These are phyloP conservation scores for Sciurus vulgaris DNA, from an alignment of 2,797 vertebrate genomes.

Conservation along the genomic window DNA sequence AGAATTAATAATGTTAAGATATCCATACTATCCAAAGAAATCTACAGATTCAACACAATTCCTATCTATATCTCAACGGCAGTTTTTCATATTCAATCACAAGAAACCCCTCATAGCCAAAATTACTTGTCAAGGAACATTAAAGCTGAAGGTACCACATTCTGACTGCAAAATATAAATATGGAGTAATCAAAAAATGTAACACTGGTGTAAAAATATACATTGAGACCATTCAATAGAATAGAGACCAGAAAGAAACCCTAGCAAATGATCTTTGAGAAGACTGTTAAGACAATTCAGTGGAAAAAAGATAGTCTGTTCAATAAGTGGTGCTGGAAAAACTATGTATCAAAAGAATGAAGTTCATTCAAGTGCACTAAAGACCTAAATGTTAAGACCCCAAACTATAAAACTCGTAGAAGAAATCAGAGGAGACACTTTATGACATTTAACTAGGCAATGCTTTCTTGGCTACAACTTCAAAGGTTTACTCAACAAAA, in stretches of 20 bases:
- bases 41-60: conserved; percentile 27
- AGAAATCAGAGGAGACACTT: conserved; percentile 5
- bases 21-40: background rate
- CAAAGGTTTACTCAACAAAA: conserved; percentile 17
- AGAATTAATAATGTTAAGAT: conserved; percentile 8
- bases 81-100: conserved; percentile 12
- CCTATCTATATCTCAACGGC: background rate
- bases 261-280: conserved; percentile 28
- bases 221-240: background rate
- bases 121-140: conserved; percentile 42
- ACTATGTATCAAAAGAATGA: background rate
- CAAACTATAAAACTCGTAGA: conserved; percentile 16
- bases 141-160: background rate
- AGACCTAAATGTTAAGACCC: background rate
- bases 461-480: conserved; percentile 19
- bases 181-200: background rate
- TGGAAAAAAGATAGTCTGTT: conserved; percentile 17
- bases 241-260: conserved; percentile 36
- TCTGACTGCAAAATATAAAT: conserved; percentile 17
- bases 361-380: background rate
- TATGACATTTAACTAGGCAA: background rate
- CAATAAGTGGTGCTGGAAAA: conserved; percentile 34
- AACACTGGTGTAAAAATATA: background rate
- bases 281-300: conserved; percentile 4
- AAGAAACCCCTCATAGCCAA: background rate